These are phyloP conservation scores for Gonioctena quinquepunctata DNA, from an alignment of 1,140 invertebrate genomes.

Conservation along the genomic window DNA sequence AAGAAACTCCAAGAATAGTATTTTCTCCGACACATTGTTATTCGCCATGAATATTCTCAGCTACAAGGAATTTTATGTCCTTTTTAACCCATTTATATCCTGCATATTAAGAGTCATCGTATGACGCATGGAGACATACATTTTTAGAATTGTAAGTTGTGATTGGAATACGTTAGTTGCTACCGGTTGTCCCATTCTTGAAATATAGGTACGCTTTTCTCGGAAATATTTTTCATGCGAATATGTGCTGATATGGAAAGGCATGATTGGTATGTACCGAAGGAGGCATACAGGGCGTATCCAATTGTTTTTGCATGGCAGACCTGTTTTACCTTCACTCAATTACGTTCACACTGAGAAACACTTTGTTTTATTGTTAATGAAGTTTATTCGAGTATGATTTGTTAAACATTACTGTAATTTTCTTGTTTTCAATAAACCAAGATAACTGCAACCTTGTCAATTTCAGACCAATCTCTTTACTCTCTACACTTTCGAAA, in stretches of 20 bases:
- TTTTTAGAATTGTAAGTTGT: conserved; percentile 4
- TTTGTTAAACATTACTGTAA: too few relatives aligned
- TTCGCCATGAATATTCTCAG: neutral
- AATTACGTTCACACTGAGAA: too few relatives aligned
- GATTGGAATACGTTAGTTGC: conserved; percentile 5
- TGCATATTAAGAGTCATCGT: neutral
- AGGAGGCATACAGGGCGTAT: neutral
- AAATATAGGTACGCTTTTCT: neutral
- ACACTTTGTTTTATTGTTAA: too few relatives aligned
- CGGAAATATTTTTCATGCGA: neutral
- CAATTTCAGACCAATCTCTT: too few relatives aligned
- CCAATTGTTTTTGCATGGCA: neutral
- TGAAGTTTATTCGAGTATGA: too few relatives aligned
- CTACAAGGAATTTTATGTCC: neutral
- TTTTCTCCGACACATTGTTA: neutral
- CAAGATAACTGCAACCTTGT: too few relatives aligned
- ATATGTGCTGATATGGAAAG: neutral
- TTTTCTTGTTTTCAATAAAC: too few relatives aligned
- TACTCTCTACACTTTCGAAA: too few relatives aligned
- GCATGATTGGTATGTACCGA: neutral
- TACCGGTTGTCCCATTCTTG: neutral
- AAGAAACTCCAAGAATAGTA: neutral
- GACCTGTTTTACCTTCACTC: too few relatives aligned
- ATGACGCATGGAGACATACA: conserved; percentile 2
- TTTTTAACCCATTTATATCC: conserved; percentile 8